Base-by-base conservation (phyloP, 2,113 vertebrate genomes). In the Phylloscopus trochiloides region DNA sequence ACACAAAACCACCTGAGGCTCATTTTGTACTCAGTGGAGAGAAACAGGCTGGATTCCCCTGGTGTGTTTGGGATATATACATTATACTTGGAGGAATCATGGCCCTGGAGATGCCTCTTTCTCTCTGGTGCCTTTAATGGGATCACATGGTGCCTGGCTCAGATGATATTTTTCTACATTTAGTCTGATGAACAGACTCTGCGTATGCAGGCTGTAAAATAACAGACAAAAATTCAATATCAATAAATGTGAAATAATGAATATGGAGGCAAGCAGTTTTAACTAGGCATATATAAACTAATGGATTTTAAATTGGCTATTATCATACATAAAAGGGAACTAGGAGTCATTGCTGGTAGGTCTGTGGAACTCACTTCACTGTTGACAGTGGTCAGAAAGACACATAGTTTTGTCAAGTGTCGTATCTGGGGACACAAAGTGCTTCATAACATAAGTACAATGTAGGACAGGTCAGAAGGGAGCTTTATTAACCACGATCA, bases 291-390 rank as follows among this genome's bases (percentile, higher is more conserved):
- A 88, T 75, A 90, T 70, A 86, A 86, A 36, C 58, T 79, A 86
- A 90, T 93, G 62, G 75, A 45, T 90, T 94, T 92, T 67, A 88
- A 93, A 95, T 48, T 66, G 55, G 55, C 34, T 90, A 25, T 88
- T 90, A 42, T 52, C 1, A 1, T 51, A 70, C 22, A 66, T 43
- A 66, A 77, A 42, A 80, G 67, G 42, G 67, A 83, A 43, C 18
- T 25, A 73, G 59, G 25, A 93, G 25, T 70, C 20, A 21, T 31
- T 54, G 34, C 34, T 73, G 47, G 43, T 62, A 66, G 58, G 38
- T 80, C 71, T 83, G 43, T 42, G 63, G 32, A 16, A 79, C 38
- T 90, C 38, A 12, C 38, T 47, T 74, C 67, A 32, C 32, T 62
- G 12, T 38, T 80, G 83, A 29, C 11, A 32, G 58, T 0, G 0